Evolutionary conservation across 2,888 invertebrate species (phyloP).

Genomic region (Epirrhoe alternata): DNA sequence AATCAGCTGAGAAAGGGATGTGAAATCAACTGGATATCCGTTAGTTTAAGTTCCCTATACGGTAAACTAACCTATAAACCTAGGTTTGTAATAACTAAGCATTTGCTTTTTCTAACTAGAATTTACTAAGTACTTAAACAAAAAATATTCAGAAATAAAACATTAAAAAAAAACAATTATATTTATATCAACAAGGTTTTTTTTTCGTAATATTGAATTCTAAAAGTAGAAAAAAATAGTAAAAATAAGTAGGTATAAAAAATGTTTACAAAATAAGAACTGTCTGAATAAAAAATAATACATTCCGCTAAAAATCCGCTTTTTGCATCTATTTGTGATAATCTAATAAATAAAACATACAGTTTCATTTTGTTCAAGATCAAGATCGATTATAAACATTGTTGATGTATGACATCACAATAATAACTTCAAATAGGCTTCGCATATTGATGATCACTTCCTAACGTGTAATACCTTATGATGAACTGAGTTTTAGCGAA

Average conservation of each 20-base stretch:
- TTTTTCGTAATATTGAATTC: no score
- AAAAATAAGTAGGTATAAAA: no score
- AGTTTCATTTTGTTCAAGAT: slow-evolving; percentile 27
- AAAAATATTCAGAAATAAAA: no score
- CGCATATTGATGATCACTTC: slow-evolving; percentile 32
- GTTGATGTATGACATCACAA: slow-evolving; percentile 32
- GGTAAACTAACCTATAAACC: not conserved
- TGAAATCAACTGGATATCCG: slow-evolving; percentile 36
- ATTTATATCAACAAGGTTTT: no score
- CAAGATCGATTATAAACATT: slow-evolving; percentile 23
- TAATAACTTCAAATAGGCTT: slow-evolving; percentile 28
- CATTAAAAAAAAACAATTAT: no score
- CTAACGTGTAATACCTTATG: slow-evolving; percentile 25
- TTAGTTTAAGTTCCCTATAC: slow-evolving; percentile 16
- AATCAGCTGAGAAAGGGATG: slow-evolving; percentile 35
- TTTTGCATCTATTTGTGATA: not conserved
- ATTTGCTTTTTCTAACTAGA: no score
- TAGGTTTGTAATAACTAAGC: no score
- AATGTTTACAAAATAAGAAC: no score
- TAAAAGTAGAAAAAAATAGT: no score
- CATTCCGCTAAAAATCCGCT: not conserved
- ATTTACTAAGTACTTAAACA: no score
- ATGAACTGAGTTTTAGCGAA: slow-evolving; percentile 38
- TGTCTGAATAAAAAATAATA: no score
- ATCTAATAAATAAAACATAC: slow-evolving; percentile 5